phyloP scores from a whole-genome alignment of 1,140 invertebrate species.

The Eufriesea mexicana region DNA sequence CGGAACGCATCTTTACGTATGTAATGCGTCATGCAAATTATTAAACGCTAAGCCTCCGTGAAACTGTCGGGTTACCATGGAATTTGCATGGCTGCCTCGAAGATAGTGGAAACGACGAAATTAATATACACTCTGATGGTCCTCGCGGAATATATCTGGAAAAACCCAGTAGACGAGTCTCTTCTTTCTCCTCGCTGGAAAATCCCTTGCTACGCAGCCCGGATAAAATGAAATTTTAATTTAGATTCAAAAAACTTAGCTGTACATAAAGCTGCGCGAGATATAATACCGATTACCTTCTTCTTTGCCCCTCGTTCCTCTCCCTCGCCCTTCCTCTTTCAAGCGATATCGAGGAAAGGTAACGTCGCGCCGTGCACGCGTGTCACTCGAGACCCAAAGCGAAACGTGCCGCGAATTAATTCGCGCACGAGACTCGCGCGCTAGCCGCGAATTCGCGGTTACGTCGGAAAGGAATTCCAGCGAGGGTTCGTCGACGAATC shows the following conservation, averaged over 20 bases:
- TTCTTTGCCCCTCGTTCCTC: too few species aligned
- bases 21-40: constrained; percentile 34
- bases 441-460: background rate
- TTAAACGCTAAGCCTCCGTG: constrained; percentile 8
- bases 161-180: background rate
- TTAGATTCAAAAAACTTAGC: too few species aligned
- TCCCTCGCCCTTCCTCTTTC: background rate
- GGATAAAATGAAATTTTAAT: too few species aligned
- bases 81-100: background rate
- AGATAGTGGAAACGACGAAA: background rate
- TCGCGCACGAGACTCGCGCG: background rate
- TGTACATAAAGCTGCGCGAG: too few species aligned
- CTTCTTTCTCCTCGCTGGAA: background rate
- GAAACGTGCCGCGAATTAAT: constrained; percentile 28
- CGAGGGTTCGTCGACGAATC: background rate
- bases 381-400: background rate
- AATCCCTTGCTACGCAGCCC: too few species aligned
- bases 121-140: background rate
- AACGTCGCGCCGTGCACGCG: background rate
- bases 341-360: background rate
- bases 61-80: background rate
- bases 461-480: background rate
- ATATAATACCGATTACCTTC: too few species aligned
- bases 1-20: constrained; percentile 32
- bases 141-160: background rate